These are phyloP conservation scores for Drosophila antonietae DNA, from an alignment of 2,888 invertebrate genomes.

Conservation along the genomic window DNA sequence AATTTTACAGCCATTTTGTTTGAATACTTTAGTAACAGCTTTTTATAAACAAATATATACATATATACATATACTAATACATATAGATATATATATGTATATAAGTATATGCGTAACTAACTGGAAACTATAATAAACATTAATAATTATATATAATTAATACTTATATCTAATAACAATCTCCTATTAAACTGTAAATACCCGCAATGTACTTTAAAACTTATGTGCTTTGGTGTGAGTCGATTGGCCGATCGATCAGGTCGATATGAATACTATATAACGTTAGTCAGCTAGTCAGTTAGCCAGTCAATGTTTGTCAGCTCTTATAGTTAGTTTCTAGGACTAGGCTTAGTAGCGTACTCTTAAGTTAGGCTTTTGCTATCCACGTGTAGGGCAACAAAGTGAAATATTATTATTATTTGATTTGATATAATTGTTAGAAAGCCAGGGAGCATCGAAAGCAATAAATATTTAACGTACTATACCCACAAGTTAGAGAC, in stretches of 20 bases:
- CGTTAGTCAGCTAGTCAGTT: slow-evolving; percentile 27
- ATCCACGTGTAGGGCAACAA: slow-evolving; percentile 35
- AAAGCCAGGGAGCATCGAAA: slow-evolving; percentile 66
- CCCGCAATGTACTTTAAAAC: slow-evolving; percentile 56
- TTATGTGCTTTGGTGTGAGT: slow-evolving; percentile 61
- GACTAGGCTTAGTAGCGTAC: slow-evolving; percentile 44
- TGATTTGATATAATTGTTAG: slow-evolving; percentile 38
- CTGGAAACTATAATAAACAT: slow-evolving; percentile 33
- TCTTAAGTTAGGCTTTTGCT: slow-evolving; percentile 45
- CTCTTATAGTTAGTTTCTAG: slow-evolving; percentile 48
- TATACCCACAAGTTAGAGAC: slow-evolving; percentile 43
- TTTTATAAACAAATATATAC: slow-evolving; percentile 54
- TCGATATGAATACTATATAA: slow-evolving; percentile 11
- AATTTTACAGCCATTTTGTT: slow-evolving; percentile 69
- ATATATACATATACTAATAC: not conserved
- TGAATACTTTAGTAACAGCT: slow-evolving; percentile 54
- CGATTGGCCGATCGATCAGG: slow-evolving; percentile 13
- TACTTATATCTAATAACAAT: slow-evolving; percentile 42
- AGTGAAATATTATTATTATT: slow-evolving; percentile 45
- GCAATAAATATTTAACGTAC: slow-evolving; percentile 54
- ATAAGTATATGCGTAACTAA: slow-evolving; percentile 45
- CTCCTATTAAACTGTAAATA: slow-evolving; percentile 70
- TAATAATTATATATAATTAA: slow-evolving; percentile 32
- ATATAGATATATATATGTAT: slow-evolving; percentile 17
- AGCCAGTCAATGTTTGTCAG: slow-evolving; percentile 54